Conservation (phyloP, 2,888 invertebrate genomes). For the Diachrysia chrysitis region DNA sequence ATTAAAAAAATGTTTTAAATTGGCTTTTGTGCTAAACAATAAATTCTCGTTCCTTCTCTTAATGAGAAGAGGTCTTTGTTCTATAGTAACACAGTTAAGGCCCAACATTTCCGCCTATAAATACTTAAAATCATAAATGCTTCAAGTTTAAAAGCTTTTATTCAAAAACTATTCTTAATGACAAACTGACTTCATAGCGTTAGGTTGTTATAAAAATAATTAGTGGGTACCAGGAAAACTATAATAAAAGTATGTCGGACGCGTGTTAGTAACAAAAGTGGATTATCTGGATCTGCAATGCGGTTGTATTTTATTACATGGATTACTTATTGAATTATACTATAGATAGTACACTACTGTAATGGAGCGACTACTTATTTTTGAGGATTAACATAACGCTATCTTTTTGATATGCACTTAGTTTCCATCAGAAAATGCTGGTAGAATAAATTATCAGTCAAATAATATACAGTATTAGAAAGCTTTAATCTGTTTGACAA, state of each 20-base stretch:
- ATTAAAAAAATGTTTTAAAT: too few species aligned
- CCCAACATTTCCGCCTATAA: too few species aligned
- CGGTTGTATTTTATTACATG: slow-evolving; percentile 21
- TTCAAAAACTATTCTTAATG: not conserved
- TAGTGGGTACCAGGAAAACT: slow-evolving; percentile 36
- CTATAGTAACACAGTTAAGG: too few species aligned
- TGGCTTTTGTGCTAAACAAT: too few species aligned
- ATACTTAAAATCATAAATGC: not conserved
- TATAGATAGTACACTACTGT: not conserved
- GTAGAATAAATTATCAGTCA: too few species aligned
- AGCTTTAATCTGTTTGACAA: too few species aligned
- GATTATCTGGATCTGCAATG: slow-evolving; percentile 36
- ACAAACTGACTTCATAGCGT: too few species aligned
- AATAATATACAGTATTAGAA: too few species aligned
- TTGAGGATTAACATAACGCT: not conserved
- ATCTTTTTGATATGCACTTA: not conserved
- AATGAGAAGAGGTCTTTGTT: too few species aligned
- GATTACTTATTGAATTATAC: slow-evolving; percentile 3
- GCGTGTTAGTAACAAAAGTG: slow-evolving; percentile 12
- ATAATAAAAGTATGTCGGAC: slow-evolving; percentile 29
- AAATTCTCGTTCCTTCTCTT: too few species aligned
- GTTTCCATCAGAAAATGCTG: too few species aligned
- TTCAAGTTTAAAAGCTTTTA: not conserved
- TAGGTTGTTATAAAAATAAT: too few species aligned
- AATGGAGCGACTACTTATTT: not conserved